Conservation (phyloP, 2,113 vertebrate genomes). For the Thryonomys swinderianus region DNA sequence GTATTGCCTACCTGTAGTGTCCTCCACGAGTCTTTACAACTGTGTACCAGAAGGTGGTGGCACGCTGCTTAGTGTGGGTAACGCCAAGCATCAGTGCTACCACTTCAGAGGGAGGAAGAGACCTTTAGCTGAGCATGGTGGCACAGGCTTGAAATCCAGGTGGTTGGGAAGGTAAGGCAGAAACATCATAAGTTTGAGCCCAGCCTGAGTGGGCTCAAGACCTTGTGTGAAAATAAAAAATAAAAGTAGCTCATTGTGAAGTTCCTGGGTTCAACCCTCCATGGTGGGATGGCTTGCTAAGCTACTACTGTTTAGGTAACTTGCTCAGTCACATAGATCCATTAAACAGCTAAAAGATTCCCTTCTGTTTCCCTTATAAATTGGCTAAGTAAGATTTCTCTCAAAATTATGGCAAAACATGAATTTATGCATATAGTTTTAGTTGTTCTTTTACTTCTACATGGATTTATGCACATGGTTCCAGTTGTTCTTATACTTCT, state of each 20-base stretch:
- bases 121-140: not conserved
- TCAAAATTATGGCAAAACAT: constrained; percentile 40
- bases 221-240: not conserved
- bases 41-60: not conserved
- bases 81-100: not conserved
- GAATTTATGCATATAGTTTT: constrained; percentile 42
- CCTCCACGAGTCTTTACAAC: not conserved
- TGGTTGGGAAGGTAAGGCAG: not conserved
- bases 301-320: not conserved
- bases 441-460: not conserved
- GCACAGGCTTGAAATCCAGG: not conserved
- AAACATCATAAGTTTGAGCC: not conserved
- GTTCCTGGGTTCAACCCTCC: not conserved
- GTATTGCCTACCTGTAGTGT: not conserved
- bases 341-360: not conserved
- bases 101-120: not conserved
- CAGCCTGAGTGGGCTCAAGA: not conserved
- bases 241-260: not conserved
- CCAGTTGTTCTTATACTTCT: constrained; percentile 32
- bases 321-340: not conserved
- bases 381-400: constrained; percentile 11
- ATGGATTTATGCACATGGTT: constrained; percentile 23
- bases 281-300: not conserved
- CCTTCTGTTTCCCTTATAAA: constrained; percentile 33
- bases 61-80: not conserved